These are phyloP conservation scores for Aselliscus stoliczkanus DNA, from an alignment of 2,797 vertebrate species.

Conservation along the genomic window DNA sequence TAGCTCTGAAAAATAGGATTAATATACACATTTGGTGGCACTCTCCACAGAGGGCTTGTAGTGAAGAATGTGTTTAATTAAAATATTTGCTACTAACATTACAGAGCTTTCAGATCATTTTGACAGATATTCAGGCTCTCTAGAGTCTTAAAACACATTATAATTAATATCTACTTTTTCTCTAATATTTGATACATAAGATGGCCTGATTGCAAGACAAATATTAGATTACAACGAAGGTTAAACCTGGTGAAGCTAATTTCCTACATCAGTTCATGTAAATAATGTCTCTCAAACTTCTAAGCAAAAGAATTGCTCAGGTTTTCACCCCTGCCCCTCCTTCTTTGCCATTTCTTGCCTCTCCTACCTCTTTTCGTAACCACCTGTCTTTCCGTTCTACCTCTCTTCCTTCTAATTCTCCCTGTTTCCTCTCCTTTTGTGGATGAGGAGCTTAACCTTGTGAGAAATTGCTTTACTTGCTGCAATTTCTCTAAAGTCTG, in stretches of 20 bases:
- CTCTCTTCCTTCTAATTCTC: not conserved
- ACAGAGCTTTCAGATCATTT: not conserved
- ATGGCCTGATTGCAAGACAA: not conserved
- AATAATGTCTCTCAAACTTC: not conserved
- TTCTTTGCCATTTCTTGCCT: not conserved
- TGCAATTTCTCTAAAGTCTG: not conserved
- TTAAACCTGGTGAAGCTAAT: not conserved
- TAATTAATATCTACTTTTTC: not conserved
- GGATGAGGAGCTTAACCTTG: not conserved
- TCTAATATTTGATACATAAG: not conserved
- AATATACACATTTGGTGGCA: not conserved
- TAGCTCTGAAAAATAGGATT: not conserved
- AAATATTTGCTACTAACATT: not conserved
- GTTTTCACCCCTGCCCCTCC: not conserved
- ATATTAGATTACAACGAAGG: not conserved
- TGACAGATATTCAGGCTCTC: not conserved
- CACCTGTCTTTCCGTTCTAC: not conserved
- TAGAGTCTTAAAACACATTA: not conserved
- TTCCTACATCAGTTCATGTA: not conserved
- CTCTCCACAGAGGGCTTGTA: not conserved
- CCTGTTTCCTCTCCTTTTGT: not conserved
- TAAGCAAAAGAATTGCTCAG: not conserved
- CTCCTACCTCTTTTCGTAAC: not conserved
- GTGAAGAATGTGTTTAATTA: not conserved
- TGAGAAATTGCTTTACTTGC: not conserved